Evolutionary conservation across 2,888 invertebrate species (phyloP), one percentile per base, ranked within the genome.

Genomic region (Pilophorus perplexus): DNA sequence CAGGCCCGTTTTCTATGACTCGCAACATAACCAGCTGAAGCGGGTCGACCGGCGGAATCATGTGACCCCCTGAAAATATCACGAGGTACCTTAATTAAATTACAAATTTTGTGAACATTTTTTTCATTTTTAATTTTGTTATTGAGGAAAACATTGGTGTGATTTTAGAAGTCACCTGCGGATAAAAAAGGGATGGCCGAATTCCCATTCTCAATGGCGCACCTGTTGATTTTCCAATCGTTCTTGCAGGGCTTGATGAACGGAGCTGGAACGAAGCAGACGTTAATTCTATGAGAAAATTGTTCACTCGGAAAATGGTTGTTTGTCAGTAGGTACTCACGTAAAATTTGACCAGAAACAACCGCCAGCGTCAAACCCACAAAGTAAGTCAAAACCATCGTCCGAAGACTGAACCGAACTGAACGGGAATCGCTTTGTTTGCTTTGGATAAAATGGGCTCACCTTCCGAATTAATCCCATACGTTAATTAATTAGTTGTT

Each of bases 181-280:
- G 44, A 25, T 2, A 60, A 22, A 2, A 16, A 20, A 6, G 44
- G 44, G 10, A 60, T 60, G 3, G 60, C 60, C n/a, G 14, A 16
- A 28, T 60, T 60, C 14, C 60, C 60, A 25, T 25, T 46, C 5
- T 44, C 44, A 8, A 44, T 60, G 3, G 60, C 60, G 60, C 60
- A 60, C 10, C 25, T 5, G 33, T 60, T 60, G n/a, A 44, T 8
- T 8, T 12, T 12, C 60, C 60, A 60, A 28, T 60, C 46, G 12
- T 16, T 42, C 3, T 18, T 6, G 20, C 60, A 60, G 1, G 60
- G 44, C 28, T 42, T 28, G 44, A 60, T 46, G 37, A 44, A 60
- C 8, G n/a, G 16, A 44, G 60, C 60, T 60, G 60, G 12, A 33
- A 22, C 8, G 1, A 3, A 42, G 14, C 3, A 42, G 40, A 40